These are phyloP conservation scores for Microcebus jonahi DNA, from an alignment of 2,113 vertebrate genomes.

Conservation along the genomic window DNA sequence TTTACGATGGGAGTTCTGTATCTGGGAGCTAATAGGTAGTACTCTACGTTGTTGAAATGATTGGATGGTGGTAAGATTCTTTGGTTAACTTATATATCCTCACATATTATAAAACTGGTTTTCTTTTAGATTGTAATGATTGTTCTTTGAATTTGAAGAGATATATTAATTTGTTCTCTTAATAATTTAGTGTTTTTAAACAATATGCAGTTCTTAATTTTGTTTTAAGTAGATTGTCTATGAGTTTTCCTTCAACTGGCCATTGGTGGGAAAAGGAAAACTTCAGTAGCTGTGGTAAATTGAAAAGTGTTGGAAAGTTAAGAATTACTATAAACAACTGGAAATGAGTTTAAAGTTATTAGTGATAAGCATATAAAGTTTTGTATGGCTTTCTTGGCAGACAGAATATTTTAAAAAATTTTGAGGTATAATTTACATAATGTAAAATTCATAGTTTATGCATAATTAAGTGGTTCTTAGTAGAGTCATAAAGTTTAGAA, in stretches of 20 bases:
- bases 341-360: constrained; percentile 20
- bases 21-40: background rate
- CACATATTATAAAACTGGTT: background rate
- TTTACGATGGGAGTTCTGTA: background rate
- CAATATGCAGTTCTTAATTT: background rate
- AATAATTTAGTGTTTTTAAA: background rate
- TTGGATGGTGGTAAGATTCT: background rate
- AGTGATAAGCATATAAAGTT: background rate
- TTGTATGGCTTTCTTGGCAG: background rate
- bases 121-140: background rate
- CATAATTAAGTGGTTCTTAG: background rate
- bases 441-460: background rate
- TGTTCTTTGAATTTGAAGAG: background rate
- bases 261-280: background rate
- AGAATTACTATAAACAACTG: constrained; percentile 14
- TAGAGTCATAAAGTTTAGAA: background rate
- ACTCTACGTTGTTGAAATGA: background rate
- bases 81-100: background rate
- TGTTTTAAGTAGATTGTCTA: background rate
- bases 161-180: background rate
- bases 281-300: background rate
- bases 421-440: background rate
- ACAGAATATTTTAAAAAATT: background rate
- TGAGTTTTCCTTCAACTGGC: background rate
- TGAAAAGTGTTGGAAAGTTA: background rate